Conservation (phyloP, 1,140 invertebrate genomes). For the Dysdera silvatica region DNA sequence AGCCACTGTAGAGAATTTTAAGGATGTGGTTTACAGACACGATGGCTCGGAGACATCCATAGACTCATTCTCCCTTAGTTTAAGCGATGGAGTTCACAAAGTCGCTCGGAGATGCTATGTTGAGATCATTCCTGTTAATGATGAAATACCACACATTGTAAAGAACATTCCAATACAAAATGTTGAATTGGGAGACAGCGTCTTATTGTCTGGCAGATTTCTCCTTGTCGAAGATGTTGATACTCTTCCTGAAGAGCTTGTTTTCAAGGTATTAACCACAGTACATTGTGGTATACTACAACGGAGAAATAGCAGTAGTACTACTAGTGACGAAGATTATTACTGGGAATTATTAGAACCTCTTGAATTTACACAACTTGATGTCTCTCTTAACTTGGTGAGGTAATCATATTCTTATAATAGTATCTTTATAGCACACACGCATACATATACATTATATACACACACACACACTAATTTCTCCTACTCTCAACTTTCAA, state of each 20-base stretch:
- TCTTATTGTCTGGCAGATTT: conserved; percentile 8
- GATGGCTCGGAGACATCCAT: conserved; percentile 19
- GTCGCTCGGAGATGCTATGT: conserved; percentile 8
- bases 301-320: not conserved
- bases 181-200: conserved; percentile 6
- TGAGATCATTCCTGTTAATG: conserved; percentile 19
- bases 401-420: conserved; percentile 9
- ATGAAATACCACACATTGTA: conserved; percentile 15
- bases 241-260: conserved; percentile 5
- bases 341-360: conserved; percentile 5
- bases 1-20: conserved; percentile 20
- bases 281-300: conserved; percentile 6
- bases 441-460: too few species aligned
- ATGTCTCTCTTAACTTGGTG: conserved; percentile 19
- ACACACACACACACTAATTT: too few species aligned
- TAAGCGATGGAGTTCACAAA: conserved; percentile 21
- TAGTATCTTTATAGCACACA: too few species aligned
- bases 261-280: conserved; percentile 3
- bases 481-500: too few species aligned
- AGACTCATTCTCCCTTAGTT: conserved; percentile 12
- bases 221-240: conserved; percentile 21
- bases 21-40: conserved; percentile 23
- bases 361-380: conserved; percentile 18
- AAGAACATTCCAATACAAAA: conserved; percentile 11
- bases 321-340: not conserved